Conservation (phyloP, 1,140 invertebrate species). For the Anoplolepis gracilipes region DNA sequence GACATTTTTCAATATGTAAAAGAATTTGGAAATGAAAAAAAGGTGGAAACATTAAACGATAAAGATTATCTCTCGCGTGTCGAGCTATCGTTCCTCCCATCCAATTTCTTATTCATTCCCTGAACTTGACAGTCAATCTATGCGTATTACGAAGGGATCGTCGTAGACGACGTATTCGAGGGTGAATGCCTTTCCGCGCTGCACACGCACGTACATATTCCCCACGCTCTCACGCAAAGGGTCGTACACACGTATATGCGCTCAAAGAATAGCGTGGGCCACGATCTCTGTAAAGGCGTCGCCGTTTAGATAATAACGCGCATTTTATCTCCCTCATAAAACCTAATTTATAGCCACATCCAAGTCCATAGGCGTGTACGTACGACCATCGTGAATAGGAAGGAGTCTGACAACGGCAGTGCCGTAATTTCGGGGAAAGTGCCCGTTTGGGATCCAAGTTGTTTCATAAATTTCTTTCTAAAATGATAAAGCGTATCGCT, state of each 20-base stretch:
- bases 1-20: background rate
- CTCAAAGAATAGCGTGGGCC: conserved; percentile 78
- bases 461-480: conserved; percentile 54
- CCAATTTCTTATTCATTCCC: conserved; percentile 75
- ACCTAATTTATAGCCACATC: conserved; percentile 85
- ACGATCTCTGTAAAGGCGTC: conserved; percentile 84
- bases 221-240: conserved; percentile 30
- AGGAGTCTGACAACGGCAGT: conserved; percentile 68
- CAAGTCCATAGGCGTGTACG: conserved; percentile 80
- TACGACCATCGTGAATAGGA: conserved; percentile 71
- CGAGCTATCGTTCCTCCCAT: conserved; percentile 64
- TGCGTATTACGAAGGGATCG: conserved; percentile 69
- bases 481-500: conserved; percentile 58
- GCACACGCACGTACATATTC: background rate
- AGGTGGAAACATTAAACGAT: conserved; percentile 53
- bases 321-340: conserved; percentile 86
- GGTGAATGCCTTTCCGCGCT: conserved; percentile 67
- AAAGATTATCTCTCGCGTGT: conserved; percentile 55
- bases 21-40: background rate
- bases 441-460: conserved; percentile 55
- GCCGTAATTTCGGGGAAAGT: conserved; percentile 65
- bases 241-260: conserved; percentile 51
- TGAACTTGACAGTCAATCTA: conserved; percentile 75
- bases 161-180: conserved; percentile 68
- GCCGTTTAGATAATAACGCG: conserved; percentile 86